Evolutionary conservation across 92 coral and sea anemone genomes (phyloP), one percentile per base, ranked within the genome.

Genomic region (Porites lobata): DNA sequence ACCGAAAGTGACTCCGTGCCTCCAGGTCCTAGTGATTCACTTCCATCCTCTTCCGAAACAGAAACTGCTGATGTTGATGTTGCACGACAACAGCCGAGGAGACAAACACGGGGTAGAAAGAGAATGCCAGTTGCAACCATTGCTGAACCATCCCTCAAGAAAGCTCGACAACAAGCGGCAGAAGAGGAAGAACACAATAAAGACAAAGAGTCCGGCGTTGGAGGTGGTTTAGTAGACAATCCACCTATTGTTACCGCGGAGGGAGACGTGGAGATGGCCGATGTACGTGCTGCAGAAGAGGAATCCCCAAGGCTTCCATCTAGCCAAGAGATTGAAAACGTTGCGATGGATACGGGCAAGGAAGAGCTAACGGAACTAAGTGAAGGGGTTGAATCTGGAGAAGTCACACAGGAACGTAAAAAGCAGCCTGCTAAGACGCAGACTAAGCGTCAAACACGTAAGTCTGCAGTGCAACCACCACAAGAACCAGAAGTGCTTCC

Each of bases 1-100:
- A 75, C 87, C 3, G 87, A 72, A 26, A 82, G 86, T 58, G 86
- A 82, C 62, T 70, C 86, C 17, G 20, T 59, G 8, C 78, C 56
- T 21, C 77, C 57, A 5, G 20, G 9, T 7, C 43, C 38, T 66
- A 82, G 78, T 82, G 86, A 82, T 58, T 69, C 78, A 8, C n/a
- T 82, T 9, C 38, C 66, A 3, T 82, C 86, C 20, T 82, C 86
- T 13, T 82, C 86, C 8, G 87, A 84, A 52, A 9, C 65, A 22
- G 87, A 84, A 26, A 18, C 65, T 73, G 72, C 63, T 8, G 50
- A n/a, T 8, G 52, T 43, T 26, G 68, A n/a, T 29, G 26, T 22
- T 26, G 53, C 19, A 1, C 78, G 63, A 22, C 64, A 72, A 8
- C 80, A 50, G 65, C 72, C 61, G 11, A 73, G 64, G 3, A 84